phyloP scores from a whole-genome alignment of 2,113 vertebrate genomes.

The Phylloscopus whistleri region DNA sequence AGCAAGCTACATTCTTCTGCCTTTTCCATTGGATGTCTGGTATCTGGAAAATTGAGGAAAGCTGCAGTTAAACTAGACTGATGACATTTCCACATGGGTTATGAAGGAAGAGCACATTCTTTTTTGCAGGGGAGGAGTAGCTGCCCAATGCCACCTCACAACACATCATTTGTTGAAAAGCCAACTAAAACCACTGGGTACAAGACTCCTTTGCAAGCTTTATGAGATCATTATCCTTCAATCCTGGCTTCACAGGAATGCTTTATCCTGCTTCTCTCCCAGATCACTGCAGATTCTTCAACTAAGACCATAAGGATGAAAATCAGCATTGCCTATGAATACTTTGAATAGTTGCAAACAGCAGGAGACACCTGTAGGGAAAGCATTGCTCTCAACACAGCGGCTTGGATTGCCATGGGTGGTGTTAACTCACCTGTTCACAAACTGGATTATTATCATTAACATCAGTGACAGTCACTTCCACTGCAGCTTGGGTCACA shows the following conservation, averaged over 20 bases:
- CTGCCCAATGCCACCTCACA: not conserved
- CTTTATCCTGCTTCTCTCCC: not conserved
- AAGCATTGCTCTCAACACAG: not conserved
- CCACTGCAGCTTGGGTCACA: conserved; percentile 85
- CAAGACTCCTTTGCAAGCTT: not conserved
- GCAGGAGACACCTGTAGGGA: not conserved
- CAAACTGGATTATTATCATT: conserved; percentile 94
- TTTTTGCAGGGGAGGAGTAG: not conserved
- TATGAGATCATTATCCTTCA: not conserved
- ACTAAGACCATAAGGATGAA: not conserved
- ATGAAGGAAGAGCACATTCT: not conserved
- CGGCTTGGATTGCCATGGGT: accelerated
- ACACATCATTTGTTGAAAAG: not conserved
- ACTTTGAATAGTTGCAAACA: not conserved
- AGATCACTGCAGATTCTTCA: not conserved
- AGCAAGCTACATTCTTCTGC: not conserved
- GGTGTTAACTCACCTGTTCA: conserved; percentile 80
- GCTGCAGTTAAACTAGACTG: not conserved
- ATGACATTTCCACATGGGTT: not conserved
- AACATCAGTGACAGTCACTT: conserved; percentile 87
- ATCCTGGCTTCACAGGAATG: not conserved
- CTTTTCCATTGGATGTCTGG: not conserved
- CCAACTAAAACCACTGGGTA: not conserved
- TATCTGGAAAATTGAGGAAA: not conserved
- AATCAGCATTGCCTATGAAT: not conserved